These are phyloP conservation scores for Diceros bicornis DNA, from an alignment of 2,797 vertebrate species.

Conservation along the genomic window DNA sequence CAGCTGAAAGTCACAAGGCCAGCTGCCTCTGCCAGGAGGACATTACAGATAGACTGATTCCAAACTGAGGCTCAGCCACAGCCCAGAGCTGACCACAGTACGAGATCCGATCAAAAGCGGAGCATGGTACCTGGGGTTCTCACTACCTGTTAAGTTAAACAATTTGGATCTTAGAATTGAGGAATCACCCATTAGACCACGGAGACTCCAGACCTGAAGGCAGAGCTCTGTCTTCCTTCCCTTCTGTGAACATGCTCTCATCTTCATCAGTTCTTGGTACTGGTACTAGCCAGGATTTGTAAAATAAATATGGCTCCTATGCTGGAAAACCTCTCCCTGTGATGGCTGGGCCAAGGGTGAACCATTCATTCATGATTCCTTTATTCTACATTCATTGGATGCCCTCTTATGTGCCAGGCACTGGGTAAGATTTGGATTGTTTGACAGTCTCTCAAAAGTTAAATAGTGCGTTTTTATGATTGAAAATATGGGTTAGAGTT, in stretches of 20 bases:
- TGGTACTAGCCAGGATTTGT: background rate
- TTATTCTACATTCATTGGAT: background rate
- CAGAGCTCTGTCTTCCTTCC: background rate
- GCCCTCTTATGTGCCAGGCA: background rate
- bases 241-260: background rate
- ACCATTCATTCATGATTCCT: background rate
- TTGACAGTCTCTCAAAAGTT: slow-evolving; percentile 24
- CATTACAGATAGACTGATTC: slow-evolving; percentile 36
- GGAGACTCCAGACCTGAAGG: background rate
- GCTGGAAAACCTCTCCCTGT: background rate
- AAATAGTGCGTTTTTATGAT: background rate
- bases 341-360: background rate
- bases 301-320: background rate
- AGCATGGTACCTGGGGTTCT: background rate
- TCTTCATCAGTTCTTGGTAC: background rate
- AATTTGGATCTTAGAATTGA: background rate
- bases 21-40: slow-evolving; percentile 64
- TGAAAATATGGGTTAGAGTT: background rate
- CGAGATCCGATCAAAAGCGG: background rate
- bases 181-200: background rate
- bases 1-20: slow-evolving; percentile 61
- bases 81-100: background rate
- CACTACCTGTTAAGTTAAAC: background rate
- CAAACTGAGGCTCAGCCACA: background rate
- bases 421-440: background rate